Percentiles rank a stretch among this genome's conserved stretches.
Evolutionary conservation across 2,797 vertebrate genomes (phyloP).

Genomic region (Anomalospiza imberbis): DNA sequence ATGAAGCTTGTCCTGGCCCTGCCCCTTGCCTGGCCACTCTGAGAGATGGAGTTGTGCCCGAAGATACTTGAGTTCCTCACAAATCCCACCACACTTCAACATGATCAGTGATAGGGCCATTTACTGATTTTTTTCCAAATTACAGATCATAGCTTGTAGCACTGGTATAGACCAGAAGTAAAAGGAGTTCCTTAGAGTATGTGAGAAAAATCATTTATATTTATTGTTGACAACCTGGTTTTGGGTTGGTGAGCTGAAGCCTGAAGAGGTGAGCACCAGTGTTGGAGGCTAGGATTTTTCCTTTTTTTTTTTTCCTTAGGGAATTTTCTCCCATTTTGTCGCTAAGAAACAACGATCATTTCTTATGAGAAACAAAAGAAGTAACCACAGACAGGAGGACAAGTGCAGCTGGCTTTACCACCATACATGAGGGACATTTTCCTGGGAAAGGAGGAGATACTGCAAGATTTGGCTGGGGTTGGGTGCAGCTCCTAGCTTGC

Average conservation of each 20-base stretch:
- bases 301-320: neutral
- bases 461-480: fast-evolving
- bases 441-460: neutral
- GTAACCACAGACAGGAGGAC: too few species aligned
- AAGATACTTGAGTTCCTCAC: neutral
- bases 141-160: fast-evolving
- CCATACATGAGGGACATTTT: neutral
- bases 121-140: neutral
- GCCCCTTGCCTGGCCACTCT: neutral
- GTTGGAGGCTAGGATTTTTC: neutral
- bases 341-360: neutral
- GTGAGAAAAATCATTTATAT: neutral
- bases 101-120: neutral
- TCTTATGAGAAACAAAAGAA: neutral
- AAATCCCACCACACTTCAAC: neutral
- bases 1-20: neutral
- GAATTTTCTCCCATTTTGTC: neutral
- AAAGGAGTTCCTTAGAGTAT: neutral
- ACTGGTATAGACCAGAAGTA: neutral
- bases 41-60: neutral
- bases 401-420: neutral
- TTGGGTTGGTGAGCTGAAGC: neutral
- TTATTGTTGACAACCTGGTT: neutral
- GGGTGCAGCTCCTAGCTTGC: neutral
- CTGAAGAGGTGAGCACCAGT: neutral